Evolutionary conservation across 2,113 vertebrate species (phyloP), one percentile per base, ranked within the genome.

Genomic region (Galbula dea): DNA sequence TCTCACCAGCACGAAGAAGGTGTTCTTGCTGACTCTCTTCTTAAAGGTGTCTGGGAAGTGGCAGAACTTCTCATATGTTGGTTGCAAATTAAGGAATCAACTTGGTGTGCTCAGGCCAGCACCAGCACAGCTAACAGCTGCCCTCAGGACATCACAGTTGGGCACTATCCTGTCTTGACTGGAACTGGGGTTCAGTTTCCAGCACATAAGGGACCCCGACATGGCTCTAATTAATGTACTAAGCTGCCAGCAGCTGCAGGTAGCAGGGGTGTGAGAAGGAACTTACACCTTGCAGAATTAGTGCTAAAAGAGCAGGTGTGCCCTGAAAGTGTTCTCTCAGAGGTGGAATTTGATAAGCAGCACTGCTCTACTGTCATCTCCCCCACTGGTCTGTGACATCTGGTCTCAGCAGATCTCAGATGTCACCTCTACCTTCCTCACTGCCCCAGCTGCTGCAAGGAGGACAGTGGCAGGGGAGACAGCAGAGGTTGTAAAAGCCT

Each of bases 21-120:
- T 99, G 97, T 99, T 99, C 97, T 99, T 99, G 97, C 99, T 99
- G 94, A 99, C 99, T 2, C 99, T 97, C 97, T 99, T 99, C 98
- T 99, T 99, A 96, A 99, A 99, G 0, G 98, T 99, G 96, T 99
- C 99, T 0, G 99, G 98, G 89, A 99, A 99, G 96, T 99, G 99
- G 72, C 99, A 99, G 81, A 99, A 99, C 52, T 98, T 98, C 88
- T 99, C 99, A 80, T 99, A 99, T 82, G 98, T 99, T 96, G 95
- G 83, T 55, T 21, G 58, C 13, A 36, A 93, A 98, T 99, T 98
- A 99, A 99, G 96, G 98, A 98, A 94, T 67, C 57, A 89, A 93
- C 73, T 58, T 24, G 7, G 10, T 5, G 36, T 6, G 34, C 32
- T 27, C 39, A 82, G 77, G 77, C 0, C 34, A 76, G 73, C 29